These are phyloP conservation scores for Nannobrachium achirus DNA, from an alignment of 2,113 vertebrate genomes.

Conservation along the genomic window DNA sequence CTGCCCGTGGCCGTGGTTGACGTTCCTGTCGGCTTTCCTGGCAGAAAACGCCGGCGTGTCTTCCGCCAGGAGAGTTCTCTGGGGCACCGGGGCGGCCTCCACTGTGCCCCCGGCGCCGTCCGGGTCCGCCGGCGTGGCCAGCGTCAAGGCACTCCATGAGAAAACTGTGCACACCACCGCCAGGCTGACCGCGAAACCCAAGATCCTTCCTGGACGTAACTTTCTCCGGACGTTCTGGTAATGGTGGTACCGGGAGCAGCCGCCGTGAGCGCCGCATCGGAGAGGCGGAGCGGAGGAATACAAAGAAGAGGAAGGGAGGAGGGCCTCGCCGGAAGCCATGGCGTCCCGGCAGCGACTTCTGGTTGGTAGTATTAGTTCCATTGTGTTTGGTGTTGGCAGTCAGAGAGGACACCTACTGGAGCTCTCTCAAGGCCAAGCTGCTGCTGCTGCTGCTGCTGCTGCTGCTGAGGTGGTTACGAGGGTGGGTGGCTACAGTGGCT, in stretches of 20 bases:
- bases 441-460: slow-evolving; percentile 17
- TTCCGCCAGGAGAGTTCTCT: slow-evolving; percentile 85
- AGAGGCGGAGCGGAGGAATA: slow-evolving; percentile 44
- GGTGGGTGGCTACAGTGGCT: slow-evolving; percentile 51
- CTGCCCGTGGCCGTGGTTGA: slow-evolving; percentile 61
- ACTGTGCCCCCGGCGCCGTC: slow-evolving; percentile 31
- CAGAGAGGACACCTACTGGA: slow-evolving; percentile 39
- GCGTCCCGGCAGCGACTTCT: slow-evolving; percentile 34
- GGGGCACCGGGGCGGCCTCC: slow-evolving; percentile 63
- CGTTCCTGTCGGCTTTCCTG: not conserved
- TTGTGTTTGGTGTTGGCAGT: slow-evolving; percentile 50
- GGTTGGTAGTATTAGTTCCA: slow-evolving; percentile 66
- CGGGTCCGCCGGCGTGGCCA: slow-evolving; percentile 72
- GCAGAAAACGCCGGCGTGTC: slow-evolving; percentile 51
- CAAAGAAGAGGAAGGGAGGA: slow-evolving; percentile 3
- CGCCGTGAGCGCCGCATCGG: slow-evolving; percentile 43
- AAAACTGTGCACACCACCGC: slow-evolving; percentile 85
- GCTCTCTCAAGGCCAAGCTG: slow-evolving; percentile 23
- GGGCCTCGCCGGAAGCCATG: slow-evolving; percentile 27
- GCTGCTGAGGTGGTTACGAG: slow-evolving; percentile 16
- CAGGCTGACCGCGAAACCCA: slow-evolving; percentile 87
- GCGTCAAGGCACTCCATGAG: slow-evolving; percentile 91
- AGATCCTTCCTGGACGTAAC: slow-evolving; percentile 85
- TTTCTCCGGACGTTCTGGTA: slow-evolving; percentile 85
- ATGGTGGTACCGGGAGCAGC: slow-evolving; percentile 61